phyloP scores from a whole-genome alignment of 2,797 vertebrate genomes.

The Gallinago stenura region DNA sequence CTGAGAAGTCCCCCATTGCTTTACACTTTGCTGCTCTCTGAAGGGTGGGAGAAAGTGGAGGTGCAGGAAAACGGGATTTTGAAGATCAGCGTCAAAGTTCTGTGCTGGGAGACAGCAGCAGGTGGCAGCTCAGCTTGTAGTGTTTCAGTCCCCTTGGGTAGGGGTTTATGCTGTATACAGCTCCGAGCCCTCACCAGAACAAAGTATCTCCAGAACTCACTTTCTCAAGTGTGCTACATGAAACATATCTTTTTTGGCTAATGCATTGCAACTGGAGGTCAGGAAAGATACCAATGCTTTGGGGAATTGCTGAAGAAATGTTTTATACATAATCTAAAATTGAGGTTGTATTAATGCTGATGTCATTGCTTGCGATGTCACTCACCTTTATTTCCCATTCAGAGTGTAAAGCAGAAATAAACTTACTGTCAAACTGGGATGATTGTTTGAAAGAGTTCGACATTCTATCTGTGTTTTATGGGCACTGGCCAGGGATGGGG shows the following conservation, averaged over 20 bases:
- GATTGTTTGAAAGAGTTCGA: not conserved
- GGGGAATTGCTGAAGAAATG: not conserved
- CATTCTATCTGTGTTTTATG: not conserved
- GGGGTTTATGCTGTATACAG: fast-evolving
- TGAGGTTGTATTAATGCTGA: not conserved
- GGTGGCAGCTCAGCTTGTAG: fast-evolving
- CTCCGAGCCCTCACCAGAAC: not conserved
- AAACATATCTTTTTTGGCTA: not conserved
- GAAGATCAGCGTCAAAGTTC: not conserved
- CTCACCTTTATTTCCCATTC: not conserved
- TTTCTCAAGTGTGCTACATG: not conserved
- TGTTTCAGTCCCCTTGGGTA: not conserved
- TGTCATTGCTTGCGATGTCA: not conserved
- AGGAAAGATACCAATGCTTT: not conserved
- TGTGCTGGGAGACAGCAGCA: not conserved
- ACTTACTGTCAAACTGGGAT: not conserved
- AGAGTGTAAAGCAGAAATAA: not conserved
- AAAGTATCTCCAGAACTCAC: not conserved
- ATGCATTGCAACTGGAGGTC: not conserved
- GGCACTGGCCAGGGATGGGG: not conserved
- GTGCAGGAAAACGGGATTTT: not conserved
- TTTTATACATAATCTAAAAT: not conserved
- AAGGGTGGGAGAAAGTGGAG: not conserved
- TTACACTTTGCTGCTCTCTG: not conserved
- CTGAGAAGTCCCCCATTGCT: fast-evolving